Percentiles rank a stretch among this genome's conserved stretches.
These are phyloP conservation scores for Drosophila vallismaia DNA, from an alignment of 2,888 invertebrate species.

Conservation along the genomic window DNA sequence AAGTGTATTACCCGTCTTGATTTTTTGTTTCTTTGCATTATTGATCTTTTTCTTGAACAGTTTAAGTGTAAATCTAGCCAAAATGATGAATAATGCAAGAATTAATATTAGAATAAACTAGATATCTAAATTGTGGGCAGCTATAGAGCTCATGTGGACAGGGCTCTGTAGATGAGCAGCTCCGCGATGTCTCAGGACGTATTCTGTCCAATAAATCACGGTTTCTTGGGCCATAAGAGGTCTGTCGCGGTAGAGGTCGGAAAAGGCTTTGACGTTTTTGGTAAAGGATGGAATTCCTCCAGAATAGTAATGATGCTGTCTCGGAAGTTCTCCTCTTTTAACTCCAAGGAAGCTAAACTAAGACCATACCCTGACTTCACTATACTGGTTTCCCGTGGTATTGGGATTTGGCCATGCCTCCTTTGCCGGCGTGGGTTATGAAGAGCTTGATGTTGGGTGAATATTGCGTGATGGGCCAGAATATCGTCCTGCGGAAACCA, in stretches of 20 bases:
- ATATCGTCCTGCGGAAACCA: slow-evolving; percentile 90
- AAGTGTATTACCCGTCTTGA: not conserved
- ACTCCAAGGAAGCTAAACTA: slow-evolving; percentile 25
- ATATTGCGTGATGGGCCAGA: slow-evolving; percentile 87
- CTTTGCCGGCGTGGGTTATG: slow-evolving; percentile 88
- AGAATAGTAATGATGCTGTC: slow-evolving; percentile 56
- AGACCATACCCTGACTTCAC: slow-evolving; percentile 70
- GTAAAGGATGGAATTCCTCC: slow-evolving; percentile 66
- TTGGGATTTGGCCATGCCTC: slow-evolving; percentile 87
- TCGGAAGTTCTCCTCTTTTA: slow-evolving; percentile 61
- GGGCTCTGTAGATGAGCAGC: slow-evolving; percentile 85
- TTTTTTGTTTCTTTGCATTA: not conserved
- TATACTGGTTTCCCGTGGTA: slow-evolving; percentile 86
- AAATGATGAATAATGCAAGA: not conserved
- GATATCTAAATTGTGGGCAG: slow-evolving; percentile 85
- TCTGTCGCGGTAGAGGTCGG: slow-evolving; percentile 85
- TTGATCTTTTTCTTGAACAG: not conserved
- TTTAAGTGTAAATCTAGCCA: not conserved
- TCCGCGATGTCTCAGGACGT: slow-evolving; percentile 85
- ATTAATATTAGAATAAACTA: slow-evolving; percentile 48
- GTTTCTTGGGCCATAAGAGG: slow-evolving; percentile 85
- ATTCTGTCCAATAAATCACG: slow-evolving; percentile 86
- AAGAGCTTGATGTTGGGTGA: slow-evolving; percentile 86
- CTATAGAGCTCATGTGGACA: slow-evolving; percentile 83
- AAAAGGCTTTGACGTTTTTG: slow-evolving; percentile 80